These are phyloP conservation scores for Xiphophorus couchianus DNA, from an alignment of 2,113 vertebrate genomes.

Conservation along the genomic window DNA sequence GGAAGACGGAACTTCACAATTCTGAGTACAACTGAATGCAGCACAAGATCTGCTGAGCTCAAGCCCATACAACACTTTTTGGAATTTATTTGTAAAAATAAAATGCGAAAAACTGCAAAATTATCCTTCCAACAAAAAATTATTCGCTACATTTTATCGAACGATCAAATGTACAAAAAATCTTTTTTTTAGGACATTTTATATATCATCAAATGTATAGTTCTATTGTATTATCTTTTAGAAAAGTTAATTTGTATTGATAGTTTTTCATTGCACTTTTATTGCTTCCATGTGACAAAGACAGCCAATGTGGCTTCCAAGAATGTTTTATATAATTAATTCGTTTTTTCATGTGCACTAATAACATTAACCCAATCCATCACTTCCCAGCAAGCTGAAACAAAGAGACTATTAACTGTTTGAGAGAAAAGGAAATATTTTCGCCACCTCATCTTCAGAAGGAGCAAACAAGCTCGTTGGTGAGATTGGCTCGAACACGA, in stretches of 20 bases:
- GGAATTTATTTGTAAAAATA: no score
- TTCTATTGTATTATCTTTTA: not conserved
- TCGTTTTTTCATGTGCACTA: conserved; percentile 5
- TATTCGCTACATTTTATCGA: no score
- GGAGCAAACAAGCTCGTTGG: conserved; percentile 35
- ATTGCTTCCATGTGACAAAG: not conserved
- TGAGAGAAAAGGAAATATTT: conserved; percentile 10
- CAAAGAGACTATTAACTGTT: conserved; percentile 21
- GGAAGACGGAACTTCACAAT: no score
- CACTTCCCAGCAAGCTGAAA: not conserved
- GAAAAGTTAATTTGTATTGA: not conserved
- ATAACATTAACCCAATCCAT: conserved; percentile 13
- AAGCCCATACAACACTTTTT: no score
- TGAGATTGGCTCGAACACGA: conserved; percentile 33
- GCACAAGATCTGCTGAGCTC: no score
- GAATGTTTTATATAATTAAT: conserved; percentile 1
- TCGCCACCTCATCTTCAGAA: conserved; percentile 4
- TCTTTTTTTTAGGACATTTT: no score
- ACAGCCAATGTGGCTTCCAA: not conserved
- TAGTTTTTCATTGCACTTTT: not conserved
- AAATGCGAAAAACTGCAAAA: no score
- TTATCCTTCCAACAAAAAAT: no score
- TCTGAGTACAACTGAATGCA: no score
- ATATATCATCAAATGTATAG: no score
- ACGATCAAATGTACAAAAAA: no score